These are phyloP conservation scores for Capitulum mitella DNA, from an alignment of 2,888 invertebrate species.

Conservation along the genomic window DNA sequence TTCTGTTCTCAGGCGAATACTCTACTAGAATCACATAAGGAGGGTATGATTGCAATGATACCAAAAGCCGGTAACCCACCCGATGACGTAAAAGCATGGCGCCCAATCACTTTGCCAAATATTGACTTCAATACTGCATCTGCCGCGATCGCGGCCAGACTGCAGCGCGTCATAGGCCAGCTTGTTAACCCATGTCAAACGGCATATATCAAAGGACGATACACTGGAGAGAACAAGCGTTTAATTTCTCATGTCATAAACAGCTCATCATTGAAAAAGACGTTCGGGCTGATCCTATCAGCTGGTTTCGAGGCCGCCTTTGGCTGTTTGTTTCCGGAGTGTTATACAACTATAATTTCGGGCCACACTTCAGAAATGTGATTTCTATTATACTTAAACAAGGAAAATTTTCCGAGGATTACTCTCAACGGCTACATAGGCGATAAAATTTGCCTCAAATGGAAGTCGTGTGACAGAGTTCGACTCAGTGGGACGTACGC, in stretches of 20 bases:
- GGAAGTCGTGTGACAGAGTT: background rate
- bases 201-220: background rate
- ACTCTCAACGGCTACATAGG: background rate
- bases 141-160: background rate
- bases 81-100: background rate
- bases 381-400: background rate
- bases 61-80: background rate
- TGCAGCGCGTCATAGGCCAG: background rate
- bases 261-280: too few species aligned
- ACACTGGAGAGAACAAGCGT: background rate
- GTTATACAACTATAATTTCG: too few species aligned
- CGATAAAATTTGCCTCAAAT: background rate
- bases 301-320: too few species aligned
- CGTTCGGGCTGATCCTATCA: too few species aligned
- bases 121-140: background rate
- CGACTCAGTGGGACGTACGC: too few species aligned
- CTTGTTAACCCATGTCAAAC: background rate
- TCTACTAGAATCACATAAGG: background rate
- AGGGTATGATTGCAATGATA: background rate
- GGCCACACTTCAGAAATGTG: background rate
- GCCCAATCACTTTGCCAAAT: background rate
- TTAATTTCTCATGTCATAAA: background rate
- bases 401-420: background rate
- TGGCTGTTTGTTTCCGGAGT: too few species aligned
- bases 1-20: too few species aligned